These are phyloP conservation scores for Coregonus ussuriensis DNA, from an alignment of 2,797 vertebrate species.

Conservation along the genomic window DNA sequence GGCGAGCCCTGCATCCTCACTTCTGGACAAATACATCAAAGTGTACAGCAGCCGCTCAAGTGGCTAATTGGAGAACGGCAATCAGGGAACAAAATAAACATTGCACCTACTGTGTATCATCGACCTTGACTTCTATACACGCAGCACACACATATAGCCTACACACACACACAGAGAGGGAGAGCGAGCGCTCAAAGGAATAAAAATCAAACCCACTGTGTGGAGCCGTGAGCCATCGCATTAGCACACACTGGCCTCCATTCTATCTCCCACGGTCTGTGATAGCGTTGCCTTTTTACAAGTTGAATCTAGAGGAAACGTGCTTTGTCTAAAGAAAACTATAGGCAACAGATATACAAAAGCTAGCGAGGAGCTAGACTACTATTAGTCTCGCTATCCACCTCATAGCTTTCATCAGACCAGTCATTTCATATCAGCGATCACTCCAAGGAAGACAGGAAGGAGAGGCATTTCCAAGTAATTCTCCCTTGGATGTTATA, in stretches of 20 bases:
- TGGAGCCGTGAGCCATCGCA: slow-evolving; percentile 74
- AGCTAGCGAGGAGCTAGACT: neutral
- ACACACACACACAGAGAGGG: slow-evolving; percentile 25
- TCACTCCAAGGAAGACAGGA: neutral
- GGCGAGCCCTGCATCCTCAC: slow-evolving; percentile 68
- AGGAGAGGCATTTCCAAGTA: neutral
- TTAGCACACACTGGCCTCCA: slow-evolving; percentile 76
- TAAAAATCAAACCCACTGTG: slow-evolving; percentile 64
- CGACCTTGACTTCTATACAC: slow-evolving; percentile 74
- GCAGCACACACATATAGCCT: neutral
- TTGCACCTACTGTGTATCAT: slow-evolving; percentile 79
- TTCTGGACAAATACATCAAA: slow-evolving; percentile 79
- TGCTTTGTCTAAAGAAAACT: neutral
- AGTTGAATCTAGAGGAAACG: slow-evolving; percentile 51
- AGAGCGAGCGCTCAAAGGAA: slow-evolving; percentile 8
- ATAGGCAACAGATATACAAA: neutral
- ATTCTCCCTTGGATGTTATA: neutral
- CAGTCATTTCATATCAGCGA: neutral
- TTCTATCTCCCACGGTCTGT: slow-evolving; percentile 79
- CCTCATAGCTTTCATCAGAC: neutral
- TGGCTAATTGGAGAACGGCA: slow-evolving; percentile 79
- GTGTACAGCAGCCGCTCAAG: slow-evolving; percentile 83
- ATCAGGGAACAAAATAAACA: slow-evolving; percentile 78
- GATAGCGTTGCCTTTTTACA: slow-evolving; percentile 78
- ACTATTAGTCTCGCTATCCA: neutral